These are phyloP conservation scores for Myocastor coypus DNA, from an alignment of 2,113 vertebrate species.

Conservation along the genomic window DNA sequence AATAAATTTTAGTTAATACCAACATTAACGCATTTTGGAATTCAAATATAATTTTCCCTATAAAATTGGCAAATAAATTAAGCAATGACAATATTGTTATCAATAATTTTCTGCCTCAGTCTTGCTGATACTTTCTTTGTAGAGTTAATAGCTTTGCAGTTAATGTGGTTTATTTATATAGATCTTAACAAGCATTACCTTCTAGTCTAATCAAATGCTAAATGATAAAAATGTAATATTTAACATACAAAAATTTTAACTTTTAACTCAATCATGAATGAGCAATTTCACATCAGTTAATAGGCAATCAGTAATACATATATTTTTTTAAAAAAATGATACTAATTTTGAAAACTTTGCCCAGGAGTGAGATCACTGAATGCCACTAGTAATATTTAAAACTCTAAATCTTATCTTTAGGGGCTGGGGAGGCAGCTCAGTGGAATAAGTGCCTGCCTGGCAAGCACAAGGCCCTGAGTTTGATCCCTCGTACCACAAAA, in stretches of 20 bases:
- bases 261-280: constrained; percentile 66
- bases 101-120: constrained; percentile 70
- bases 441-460: no score
- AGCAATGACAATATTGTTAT: constrained; percentile 66
- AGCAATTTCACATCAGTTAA: constrained; percentile 68
- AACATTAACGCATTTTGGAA: constrained; percentile 62
- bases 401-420: background rate
- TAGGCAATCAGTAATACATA: background rate
- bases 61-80: constrained; percentile 64
- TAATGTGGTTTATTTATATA: constrained; percentile 61
- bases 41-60: constrained; percentile 27
- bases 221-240: background rate
- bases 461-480: no score
- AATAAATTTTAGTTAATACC: constrained; percentile 66
- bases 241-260: background rate
- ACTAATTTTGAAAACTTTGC: background rate
- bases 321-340: constrained; percentile 25
- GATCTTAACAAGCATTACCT: constrained; percentile 63
- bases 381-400: background rate
- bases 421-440: no score
- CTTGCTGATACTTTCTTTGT: constrained; percentile 74
- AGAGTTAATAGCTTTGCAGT: constrained; percentile 60
- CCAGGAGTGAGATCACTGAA: background rate
- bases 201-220: constrained; percentile 33
- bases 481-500: no score